phyloP scores from a whole-genome alignment of 2,888 invertebrate genomes.

The Acleris laterana region DNA sequence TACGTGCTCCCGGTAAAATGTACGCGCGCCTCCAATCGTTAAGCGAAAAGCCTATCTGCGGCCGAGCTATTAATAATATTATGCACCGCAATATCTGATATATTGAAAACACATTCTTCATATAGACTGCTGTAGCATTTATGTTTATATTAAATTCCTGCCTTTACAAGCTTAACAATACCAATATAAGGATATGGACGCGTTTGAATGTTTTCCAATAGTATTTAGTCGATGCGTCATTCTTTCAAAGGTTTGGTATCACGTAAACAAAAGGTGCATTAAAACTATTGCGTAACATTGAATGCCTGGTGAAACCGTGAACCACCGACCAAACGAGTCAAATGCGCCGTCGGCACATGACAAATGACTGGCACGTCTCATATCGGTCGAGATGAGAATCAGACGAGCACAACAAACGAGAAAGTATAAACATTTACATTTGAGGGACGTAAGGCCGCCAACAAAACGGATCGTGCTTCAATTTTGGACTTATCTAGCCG shows the following conservation, averaged over 20 bases:
- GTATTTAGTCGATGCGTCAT: slow-evolving; percentile 14
- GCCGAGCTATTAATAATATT: slow-evolving; percentile 75
- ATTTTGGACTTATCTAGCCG: slow-evolving; percentile 77
- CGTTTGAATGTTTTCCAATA: neutral
- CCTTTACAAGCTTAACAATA: neutral
- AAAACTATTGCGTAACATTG: slow-evolving; percentile 30
- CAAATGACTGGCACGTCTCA: slow-evolving; percentile 78
- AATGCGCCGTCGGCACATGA: slow-evolving; percentile 52
- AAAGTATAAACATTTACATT: slow-evolving; percentile 84
- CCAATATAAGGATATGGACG: neutral
- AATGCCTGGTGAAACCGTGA: slow-evolving; percentile 35
- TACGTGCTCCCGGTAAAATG: slow-evolving; percentile 76
- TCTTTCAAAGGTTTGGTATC: slow-evolving; percentile 9
- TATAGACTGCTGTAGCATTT: slow-evolving; percentile 1
- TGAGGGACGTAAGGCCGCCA: slow-evolving; percentile 56
- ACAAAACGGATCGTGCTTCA: slow-evolving; percentile 70
- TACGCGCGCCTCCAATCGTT: slow-evolving; percentile 62
- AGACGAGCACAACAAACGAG: slow-evolving; percentile 59
- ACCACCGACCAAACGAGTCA: slow-evolving; percentile 20
- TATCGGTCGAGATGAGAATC: slow-evolving; percentile 67
- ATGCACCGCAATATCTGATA: slow-evolving; percentile 71
- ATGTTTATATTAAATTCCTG: slow-evolving; percentile 20
- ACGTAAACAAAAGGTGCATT: slow-evolving; percentile 27
- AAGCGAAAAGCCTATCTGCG: slow-evolving; percentile 70
- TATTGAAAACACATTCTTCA: slow-evolving; percentile 36